Percentiles rank a stretch among this genome's conserved stretches.
phyloP scores from a whole-genome alignment of 2,797 vertebrate species.

The Oceanodroma leucorhoa region DNA sequence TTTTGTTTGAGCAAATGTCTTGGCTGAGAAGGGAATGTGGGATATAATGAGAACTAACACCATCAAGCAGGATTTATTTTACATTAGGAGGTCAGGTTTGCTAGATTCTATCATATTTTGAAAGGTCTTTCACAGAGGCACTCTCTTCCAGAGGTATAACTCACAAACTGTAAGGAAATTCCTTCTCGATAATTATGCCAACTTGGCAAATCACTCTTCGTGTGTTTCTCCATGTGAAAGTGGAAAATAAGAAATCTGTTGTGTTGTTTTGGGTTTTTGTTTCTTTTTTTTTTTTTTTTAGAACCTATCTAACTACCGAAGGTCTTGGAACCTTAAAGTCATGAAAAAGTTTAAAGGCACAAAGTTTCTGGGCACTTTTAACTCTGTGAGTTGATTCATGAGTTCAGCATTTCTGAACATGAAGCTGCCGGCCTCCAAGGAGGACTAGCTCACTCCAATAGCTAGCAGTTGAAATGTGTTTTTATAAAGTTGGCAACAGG shows the following conservation, averaged over 20 bases:
- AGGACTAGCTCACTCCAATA: not conserved
- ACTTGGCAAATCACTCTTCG: not conserved
- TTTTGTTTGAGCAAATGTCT: not conserved
- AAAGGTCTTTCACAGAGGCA: not conserved
- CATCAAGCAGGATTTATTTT: not conserved
- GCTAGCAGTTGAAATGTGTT: not conserved
- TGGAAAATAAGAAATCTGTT: not conserved
- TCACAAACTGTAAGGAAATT: not conserved
- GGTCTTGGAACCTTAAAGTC: not conserved
- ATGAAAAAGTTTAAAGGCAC: not conserved
- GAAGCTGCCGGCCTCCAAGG: not conserved
- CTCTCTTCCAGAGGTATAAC: not conserved
- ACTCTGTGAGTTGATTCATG: not conserved
- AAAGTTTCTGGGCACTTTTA: not conserved
- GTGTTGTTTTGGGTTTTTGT: too few relatives aligned
- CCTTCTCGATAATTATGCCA: not conserved
- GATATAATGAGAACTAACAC: not conserved
- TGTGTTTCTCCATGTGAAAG: not conserved
- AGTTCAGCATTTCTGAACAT: not conserved
- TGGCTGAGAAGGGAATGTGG: not conserved
- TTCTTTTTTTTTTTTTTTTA: not conserved
- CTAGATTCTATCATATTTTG: not conserved
- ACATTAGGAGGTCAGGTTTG: not conserved
- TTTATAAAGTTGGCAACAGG: slow-evolving; percentile 28
- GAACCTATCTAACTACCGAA: not conserved